Evolutionary conservation across 2,888 invertebrate genomes (phyloP).

Genomic region (Drosophila limbata): DNA sequence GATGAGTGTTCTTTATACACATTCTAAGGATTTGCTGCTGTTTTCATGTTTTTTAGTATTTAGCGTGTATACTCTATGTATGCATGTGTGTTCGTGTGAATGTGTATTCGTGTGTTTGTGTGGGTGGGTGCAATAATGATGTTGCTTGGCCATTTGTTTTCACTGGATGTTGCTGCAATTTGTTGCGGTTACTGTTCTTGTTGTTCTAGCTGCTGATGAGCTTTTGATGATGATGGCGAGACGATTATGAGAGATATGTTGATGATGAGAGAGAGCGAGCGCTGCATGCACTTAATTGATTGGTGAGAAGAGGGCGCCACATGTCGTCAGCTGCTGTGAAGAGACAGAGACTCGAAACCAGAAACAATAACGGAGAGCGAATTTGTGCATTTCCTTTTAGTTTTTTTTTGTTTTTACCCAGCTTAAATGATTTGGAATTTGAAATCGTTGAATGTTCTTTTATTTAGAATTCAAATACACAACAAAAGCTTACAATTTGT

Average conservation of each 20-base stretch:
- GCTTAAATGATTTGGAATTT: conserved; percentile 38
- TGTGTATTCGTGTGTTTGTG: conserved; percentile 38
- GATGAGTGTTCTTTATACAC: conserved; percentile 65
- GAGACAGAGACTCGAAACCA: conserved; percentile 52
- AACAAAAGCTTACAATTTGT: conserved; percentile 78
- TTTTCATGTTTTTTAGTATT: conserved; percentile 43
- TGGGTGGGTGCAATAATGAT: conserved; percentile 50
- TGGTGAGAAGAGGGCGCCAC: conserved; percentile 56
- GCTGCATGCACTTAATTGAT: conserved; percentile 47
- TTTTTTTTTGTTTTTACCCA: conserved; percentile 13
- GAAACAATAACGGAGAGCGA: conserved; percentile 30
- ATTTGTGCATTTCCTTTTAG: conserved; percentile 28
- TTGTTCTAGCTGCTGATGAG: conserved; percentile 54
- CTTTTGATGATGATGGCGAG: conserved; percentile 42
- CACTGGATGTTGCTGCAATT: conserved; percentile 52
- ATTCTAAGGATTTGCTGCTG: conserved; percentile 69
- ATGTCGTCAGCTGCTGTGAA: conserved; percentile 56
- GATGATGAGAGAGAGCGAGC: conserved; percentile 35
- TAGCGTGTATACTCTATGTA: conserved; percentile 44
- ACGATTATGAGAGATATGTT: conserved; percentile 23
- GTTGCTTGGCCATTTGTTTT: conserved; percentile 44
- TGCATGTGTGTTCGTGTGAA: conserved; percentile 39
- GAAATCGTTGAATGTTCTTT: conserved; percentile 65
- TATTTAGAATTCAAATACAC: conserved; percentile 77
- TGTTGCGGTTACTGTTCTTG: conserved; percentile 45